Conservation (phyloP, 2,888 invertebrate species). For the Trachelus troglodyta region DNA sequence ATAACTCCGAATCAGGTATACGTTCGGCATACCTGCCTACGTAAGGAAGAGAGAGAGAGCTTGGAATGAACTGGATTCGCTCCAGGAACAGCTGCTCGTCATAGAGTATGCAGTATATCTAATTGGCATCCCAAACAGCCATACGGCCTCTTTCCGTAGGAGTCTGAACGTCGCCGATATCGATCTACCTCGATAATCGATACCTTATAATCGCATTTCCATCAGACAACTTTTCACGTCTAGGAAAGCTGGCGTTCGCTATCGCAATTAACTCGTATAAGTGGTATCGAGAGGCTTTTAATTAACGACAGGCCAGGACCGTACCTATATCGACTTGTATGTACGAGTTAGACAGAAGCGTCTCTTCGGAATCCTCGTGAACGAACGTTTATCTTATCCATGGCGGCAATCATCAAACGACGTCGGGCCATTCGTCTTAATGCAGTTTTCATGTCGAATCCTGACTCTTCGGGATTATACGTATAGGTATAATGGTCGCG, state of each 20-base stretch:
- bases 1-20: not conserved
- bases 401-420: constrained; percentile 51
- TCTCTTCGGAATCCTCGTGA: not conserved
- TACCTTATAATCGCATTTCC: not conserved
- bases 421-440: constrained; percentile 47
- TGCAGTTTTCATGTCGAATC: constrained; percentile 52
- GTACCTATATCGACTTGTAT: not conserved
- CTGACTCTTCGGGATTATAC: not conserved
- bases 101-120: not conserved
- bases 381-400: constrained; percentile 24
- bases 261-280: not conserved
- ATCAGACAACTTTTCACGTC: not conserved
- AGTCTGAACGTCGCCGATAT: not conserved
- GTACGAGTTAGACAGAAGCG: not conserved
- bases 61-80: not conserved
- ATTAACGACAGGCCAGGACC: not conserved
- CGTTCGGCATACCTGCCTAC: not conserved
- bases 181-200: not conserved
- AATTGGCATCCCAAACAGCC: not conserved
- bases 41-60: not conserved
- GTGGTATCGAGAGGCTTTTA: not conserved
- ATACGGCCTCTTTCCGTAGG: not conserved
- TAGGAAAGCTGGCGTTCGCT: not conserved
- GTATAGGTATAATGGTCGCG: not conserved
- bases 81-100: not conserved